Conservation (phyloP, 2,888 invertebrate species). For the Nomada ferruginata region DNA sequence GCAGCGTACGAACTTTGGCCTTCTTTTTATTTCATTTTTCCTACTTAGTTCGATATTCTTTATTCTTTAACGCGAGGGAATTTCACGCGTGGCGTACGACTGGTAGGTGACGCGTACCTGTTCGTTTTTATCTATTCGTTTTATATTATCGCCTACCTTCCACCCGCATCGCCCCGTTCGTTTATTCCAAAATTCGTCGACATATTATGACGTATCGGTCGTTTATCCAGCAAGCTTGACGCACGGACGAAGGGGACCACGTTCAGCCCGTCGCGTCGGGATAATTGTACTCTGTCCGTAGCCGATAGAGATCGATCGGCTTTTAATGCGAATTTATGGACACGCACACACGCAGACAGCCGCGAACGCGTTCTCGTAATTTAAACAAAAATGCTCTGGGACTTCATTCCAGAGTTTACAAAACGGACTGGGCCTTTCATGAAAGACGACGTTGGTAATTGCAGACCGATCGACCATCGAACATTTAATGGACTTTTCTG, state of each 20-base stretch:
- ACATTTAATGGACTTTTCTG: slow-evolving; percentile 19
- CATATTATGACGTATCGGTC: slow-evolving; percentile 47
- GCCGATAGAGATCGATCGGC: slow-evolving; percentile 31
- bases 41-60: background rate
- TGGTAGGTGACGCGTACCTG: background rate
- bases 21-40: background rate
- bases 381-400: no score
- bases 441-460: slow-evolving; percentile 26
- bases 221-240: slow-evolving; percentile 30
- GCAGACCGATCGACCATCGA: slow-evolving; percentile 19
- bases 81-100: background rate
- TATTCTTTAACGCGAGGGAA: background rate
- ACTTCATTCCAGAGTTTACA: background rate
- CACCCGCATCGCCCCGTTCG: background rate
- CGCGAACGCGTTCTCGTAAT: background rate
- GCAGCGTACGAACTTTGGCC: no score
- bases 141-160: slow-evolving; percentile 1
- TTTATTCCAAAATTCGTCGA: slow-evolving; percentile 35
- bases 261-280: slow-evolving; percentile 2
- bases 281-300: slow-evolving; percentile 23
- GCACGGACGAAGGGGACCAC: slow-evolving; percentile 16
- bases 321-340: slow-evolving; percentile 15
- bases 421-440: slow-evolving; percentile 35
- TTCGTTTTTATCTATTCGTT: slow-evolving; percentile 16
- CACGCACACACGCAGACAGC: background rate